Percentiles rank a stretch among this genome's conserved stretches.
These are phyloP conservation scores for Belgica antarctica DNA, from an alignment of 2,888 invertebrate genomes.

Conservation along the genomic window DNA sequence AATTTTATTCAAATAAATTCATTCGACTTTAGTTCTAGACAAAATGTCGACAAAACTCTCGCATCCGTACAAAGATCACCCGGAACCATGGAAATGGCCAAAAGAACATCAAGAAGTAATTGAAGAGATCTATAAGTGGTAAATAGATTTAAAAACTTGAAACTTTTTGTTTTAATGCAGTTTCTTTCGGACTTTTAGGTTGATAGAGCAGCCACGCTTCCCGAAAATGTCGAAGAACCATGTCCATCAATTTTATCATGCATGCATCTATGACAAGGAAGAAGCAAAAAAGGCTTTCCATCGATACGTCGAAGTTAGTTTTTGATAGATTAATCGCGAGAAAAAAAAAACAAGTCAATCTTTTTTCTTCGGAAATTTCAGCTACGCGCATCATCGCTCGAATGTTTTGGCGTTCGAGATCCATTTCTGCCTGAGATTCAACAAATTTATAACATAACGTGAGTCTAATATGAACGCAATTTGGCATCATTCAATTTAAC, in stretches of 20 bases:
- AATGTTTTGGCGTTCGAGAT: slow-evolving; percentile 62
- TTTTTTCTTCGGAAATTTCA: slow-evolving; percentile 53
- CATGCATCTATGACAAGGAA: slow-evolving; percentile 57
- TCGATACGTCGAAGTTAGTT: slow-evolving; percentile 46
- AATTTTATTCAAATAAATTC: not conserved
- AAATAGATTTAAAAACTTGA: slow-evolving; percentile 26
- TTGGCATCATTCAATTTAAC: not conserved
- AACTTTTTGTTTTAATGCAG: slow-evolving; percentile 2
- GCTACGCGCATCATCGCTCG: slow-evolving; percentile 58
- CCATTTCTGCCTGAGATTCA: slow-evolving; percentile 58
- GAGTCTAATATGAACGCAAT: slow-evolving; percentile 50
- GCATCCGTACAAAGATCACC: slow-evolving; percentile 47
- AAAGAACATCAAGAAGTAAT: slow-evolving; percentile 45
- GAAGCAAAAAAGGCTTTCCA: slow-evolving; percentile 54
- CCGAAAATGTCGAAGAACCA: slow-evolving; percentile 63
- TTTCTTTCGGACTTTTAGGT: slow-evolving; percentile 53
- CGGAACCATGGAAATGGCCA: slow-evolving; percentile 45
- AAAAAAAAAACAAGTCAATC: slow-evolving; percentile 15
- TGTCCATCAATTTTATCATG: slow-evolving; percentile 64
- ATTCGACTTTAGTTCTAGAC: not conserved
- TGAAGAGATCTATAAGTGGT: slow-evolving; percentile 47
- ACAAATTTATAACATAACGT: slow-evolving; percentile 61
- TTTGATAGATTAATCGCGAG: not conserved
- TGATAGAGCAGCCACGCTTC: slow-evolving; percentile 61
- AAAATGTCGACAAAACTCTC: slow-evolving; percentile 46